Evolutionary conservation across 2,888 invertebrate species (phyloP), one percentile per base, ranked within the genome.

Genomic region (Synanthedon vespiformis): DNA sequence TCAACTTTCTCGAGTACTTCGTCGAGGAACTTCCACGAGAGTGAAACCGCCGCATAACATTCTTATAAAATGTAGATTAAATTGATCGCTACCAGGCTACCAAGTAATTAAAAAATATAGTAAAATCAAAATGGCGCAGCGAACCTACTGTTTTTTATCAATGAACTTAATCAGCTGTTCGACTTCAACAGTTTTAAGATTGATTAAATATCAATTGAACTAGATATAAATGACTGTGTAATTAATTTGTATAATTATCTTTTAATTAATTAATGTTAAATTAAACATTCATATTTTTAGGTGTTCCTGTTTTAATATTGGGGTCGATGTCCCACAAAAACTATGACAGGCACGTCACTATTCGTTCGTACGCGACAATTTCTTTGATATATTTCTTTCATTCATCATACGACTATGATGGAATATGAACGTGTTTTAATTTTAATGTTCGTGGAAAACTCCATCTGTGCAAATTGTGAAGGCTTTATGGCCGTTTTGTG

Each of bases 401-500:
- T 64, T 67, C 66, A 60, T 62, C 60, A 53, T 55, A 57, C 57
- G 66, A 61, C 57, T 50, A 62, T 61, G 63, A 64, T 61, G 54
- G 55, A 57, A 55, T 56, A 53, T 52, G 61, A 61, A 56, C 61
- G 68, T 59, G 50, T 59, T 54, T 56, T 61, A 57, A 58, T 60
- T 57, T 12, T 44, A 10, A 34, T n/a, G n/a, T 44, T 41, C 12
- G 6, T 8, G 44, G 13, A 44, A 44, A 44, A 44, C 44, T 13
- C 44, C 13, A 44, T 12, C n/a, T 3, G 44, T 44, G 13, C n/a
- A 44, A 44, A 14, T 44, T 60, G 58, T 58, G 63, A 65, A 61
- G 59, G 57, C 62, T 8, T 27, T 27, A 8, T 27, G 27, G 8
- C 27, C 6, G 8, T 8, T 10, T 8, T 34, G 34, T 34, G 34